Evolutionary conservation across 2,888 invertebrate species (phyloP).

Genomic region (Coelopa pilipes): DNA sequence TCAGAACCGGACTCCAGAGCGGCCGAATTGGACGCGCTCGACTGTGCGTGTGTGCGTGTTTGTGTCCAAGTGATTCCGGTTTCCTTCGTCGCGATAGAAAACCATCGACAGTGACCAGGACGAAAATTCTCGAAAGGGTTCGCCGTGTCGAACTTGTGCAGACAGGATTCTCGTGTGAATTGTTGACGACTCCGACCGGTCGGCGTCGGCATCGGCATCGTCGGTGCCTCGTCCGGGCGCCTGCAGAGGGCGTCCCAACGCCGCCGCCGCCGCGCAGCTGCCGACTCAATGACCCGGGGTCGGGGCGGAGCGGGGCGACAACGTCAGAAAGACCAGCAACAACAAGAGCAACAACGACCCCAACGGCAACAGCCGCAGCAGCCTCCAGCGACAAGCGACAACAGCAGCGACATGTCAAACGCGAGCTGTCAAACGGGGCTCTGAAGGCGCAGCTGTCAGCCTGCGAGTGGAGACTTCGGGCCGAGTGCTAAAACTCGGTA

Average conservation of each 20-base stretch:
- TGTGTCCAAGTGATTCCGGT: neutral
- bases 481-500: slow-evolving; percentile 29
- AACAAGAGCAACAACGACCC: slow-evolving; percentile 12
- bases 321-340: slow-evolving; percentile 7
- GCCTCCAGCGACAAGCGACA: neutral
- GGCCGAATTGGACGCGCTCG: neutral
- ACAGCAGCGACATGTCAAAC: slow-evolving; percentile 41
- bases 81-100: neutral
- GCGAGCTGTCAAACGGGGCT: slow-evolving; percentile 23
- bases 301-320: slow-evolving; percentile 24
- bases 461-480: slow-evolving; percentile 44
- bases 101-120: neutral
- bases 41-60: neutral
- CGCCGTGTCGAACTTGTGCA: too few relatives aligned
- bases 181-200: neutral
- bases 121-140: neutral
- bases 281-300: slow-evolving; percentile 41
- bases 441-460: slow-evolving; percentile 35
- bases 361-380: slow-evolving; percentile 4
- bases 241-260: slow-evolving; percentile 24
- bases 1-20: too few relatives aligned
- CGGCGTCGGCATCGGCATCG: neutral
- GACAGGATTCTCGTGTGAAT: too few relatives aligned
- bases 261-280: slow-evolving; percentile 22
- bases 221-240: neutral